Conservation (phyloP, 2,113 vertebrate species). For the Hippolais icterina region DNA sequence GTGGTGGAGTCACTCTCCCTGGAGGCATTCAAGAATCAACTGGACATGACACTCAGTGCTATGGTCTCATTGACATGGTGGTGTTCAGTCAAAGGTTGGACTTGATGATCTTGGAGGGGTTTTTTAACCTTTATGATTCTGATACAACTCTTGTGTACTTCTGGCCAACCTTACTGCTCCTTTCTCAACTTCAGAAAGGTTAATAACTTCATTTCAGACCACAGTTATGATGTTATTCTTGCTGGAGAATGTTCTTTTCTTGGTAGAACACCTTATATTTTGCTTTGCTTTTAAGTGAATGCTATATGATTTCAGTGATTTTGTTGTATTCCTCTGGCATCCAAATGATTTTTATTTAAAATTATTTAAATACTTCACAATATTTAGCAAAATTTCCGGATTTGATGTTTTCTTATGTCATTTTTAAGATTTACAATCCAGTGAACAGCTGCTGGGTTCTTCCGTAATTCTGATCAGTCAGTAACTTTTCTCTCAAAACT, state of each 20-base stretch:
- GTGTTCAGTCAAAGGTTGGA: neutral
- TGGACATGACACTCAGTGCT: neutral
- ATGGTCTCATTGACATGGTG: neutral
- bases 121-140: neutral
- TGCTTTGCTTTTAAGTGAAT: neutral
- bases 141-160: neutral
- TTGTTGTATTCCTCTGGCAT: neutral
- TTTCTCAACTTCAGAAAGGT: neutral
- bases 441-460: neutral
- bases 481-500: neutral
- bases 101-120: neutral
- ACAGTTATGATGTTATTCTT: neutral
- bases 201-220: neutral
- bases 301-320: neutral
- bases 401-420: neutral
- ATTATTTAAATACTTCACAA: neutral
- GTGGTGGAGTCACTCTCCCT: neutral
- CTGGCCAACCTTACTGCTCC: neutral
- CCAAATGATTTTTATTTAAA: neutral
- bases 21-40: fast-evolving
- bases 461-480: neutral
- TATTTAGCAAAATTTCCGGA: neutral
- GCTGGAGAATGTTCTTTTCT: neutral
- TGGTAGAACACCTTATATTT: neutral
- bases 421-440: neutral